Evolutionary conservation across 2,888 invertebrate genomes (phyloP), one percentile per base, ranked within the genome.

Genomic region (Nymphalis polychloros): DNA sequence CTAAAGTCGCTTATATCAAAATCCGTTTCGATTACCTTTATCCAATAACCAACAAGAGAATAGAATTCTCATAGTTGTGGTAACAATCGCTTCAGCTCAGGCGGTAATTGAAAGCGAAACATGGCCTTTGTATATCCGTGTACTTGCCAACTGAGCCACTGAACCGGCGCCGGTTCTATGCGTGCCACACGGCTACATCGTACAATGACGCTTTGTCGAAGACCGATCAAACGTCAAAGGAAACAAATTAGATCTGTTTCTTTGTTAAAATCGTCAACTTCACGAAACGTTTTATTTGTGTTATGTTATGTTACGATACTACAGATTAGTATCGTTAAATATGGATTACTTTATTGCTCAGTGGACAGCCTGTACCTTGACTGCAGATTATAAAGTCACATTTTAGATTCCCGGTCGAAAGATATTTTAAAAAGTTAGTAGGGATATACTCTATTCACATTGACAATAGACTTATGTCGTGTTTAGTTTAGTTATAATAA

Each of bases 71-170:
- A 57, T 19, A 57, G 8, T 57, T 41, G 41, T 57, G 35, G 57
- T 41, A 57, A 35, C 57, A 57, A 57, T 41, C 55, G 55, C 53
- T 55, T 55, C 16, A 55, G 35, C 35, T 57, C 31, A 55, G 31
- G 17, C 35, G 19, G 57, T 57, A 19, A 57, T 57, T 57, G 57
- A 57, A 57, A 53, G 53, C 53, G 27, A 55, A 19, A 49, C n/a
- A 49, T 17, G n/a, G 31, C 55, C 41, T 41, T 57, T 57, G 57
- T 57, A 41, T 31, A 17, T 16, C 55, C 19, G 35, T 10, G 35
- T 41, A 19, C 57, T 19, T 19, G 35, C 35, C 35, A 57, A n/a
- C 53, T 17, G 17, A 31, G 53, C 41, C 41, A 49, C 49, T 49
- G 49, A 17, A 17, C 49, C 8, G 16, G 49, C 8, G 35, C 8